Percentiles rank a stretch among this genome's conserved stretches.
These are phyloP conservation scores for Melopsittacus undulatus DNA, from an alignment of 2,797 vertebrate species.

Conservation along the genomic window DNA sequence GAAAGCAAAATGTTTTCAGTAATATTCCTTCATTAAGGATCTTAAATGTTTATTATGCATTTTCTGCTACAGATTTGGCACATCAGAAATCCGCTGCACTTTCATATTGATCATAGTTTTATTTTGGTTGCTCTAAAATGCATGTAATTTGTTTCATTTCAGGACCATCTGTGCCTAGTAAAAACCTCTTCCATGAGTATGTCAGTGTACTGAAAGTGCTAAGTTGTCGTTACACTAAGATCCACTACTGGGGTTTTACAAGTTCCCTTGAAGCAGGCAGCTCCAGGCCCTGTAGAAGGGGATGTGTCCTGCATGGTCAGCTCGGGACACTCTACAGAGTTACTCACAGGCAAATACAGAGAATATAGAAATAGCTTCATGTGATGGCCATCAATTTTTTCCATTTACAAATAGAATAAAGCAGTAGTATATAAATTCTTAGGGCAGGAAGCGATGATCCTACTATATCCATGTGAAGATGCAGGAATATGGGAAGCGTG, in stretches of 20 bases:
- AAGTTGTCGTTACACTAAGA: neutral
- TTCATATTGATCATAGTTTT: neutral
- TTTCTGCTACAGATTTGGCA: fast-evolving
- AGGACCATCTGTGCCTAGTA: neutral
- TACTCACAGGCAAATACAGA: neutral
- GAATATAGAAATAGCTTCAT: neutral
- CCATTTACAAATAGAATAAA: neutral
- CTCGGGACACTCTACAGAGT: neutral
- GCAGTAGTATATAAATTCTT: neutral
- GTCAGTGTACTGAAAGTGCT: neutral
- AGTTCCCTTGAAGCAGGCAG: neutral
- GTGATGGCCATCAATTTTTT: neutral
- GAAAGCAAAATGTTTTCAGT: neutral
- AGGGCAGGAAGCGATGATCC: neutral
- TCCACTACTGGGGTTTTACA: neutral
- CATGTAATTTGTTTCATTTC: neutral
- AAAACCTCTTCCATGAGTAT: neutral
- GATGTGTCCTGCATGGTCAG: neutral
- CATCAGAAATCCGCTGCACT: neutral
- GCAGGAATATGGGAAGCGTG: neutral
- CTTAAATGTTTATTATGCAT: fast-evolving
- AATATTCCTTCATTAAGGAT: neutral
- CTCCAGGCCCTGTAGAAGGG: neutral
- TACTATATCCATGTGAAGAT: neutral
- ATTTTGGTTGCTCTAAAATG: neutral